Evolutionary conservation across 2,888 invertebrate genomes (phyloP).

Genomic region (Melieria omissa): DNA sequence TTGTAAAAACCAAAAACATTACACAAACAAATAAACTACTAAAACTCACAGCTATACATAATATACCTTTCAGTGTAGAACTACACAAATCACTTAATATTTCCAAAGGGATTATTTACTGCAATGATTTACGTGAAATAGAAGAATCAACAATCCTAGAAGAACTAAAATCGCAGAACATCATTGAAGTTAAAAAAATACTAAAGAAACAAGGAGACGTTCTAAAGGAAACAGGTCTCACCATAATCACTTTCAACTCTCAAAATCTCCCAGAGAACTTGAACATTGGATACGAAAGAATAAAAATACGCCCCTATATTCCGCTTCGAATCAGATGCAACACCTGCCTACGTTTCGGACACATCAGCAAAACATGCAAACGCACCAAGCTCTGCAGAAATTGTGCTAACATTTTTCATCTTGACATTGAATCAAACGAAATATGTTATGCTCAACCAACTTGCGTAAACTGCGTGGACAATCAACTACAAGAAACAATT

Average conservation of each 20-base stretch:
- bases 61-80: neutral
- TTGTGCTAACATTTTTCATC: neutral
- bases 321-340: neutral
- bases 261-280: neutral
- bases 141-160: neutral
- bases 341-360: neutral
- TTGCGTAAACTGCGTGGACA: too few relatives aligned
- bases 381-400: neutral
- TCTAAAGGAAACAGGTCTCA: too few relatives aligned
- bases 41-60: neutral
- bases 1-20: neutral
- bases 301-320: neutral
- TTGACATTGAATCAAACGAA: neutral
- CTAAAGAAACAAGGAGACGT: too few relatives aligned
- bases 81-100: neutral
- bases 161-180: slow-evolving; percentile 5
- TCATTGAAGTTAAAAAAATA: neutral
- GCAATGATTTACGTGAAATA: neutral
- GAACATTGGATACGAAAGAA: neutral
- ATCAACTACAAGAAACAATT: too few relatives aligned
- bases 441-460: neutral
- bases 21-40: neutral
- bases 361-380: too few relatives aligned
- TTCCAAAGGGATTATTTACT: neutral
- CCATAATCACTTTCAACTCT: neutral